Evolutionary conservation across 1,140 invertebrate genomes (phyloP), one percentile per base, ranked within the genome.

Genomic region (Doryteuthis pealeii): DNA sequence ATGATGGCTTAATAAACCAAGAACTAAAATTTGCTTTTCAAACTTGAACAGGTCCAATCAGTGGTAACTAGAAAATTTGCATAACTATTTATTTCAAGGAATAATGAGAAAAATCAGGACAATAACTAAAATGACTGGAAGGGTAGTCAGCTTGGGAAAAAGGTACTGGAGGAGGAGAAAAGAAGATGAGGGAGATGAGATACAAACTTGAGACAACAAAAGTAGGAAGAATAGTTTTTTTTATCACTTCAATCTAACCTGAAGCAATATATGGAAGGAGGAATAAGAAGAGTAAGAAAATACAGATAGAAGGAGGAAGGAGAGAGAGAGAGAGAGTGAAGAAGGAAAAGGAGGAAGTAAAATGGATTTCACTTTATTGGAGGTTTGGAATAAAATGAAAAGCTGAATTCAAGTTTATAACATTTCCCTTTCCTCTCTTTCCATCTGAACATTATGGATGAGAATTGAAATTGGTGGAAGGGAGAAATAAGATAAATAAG

Each of bases 331-430:
- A 70, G 69, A 1, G 26, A 33, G 62, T 33, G 33, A 54, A 74
- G 33, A 65, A 74, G 43, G 72, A 68, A 54, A 45, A 54, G 62
- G 72, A 45, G 35, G 66, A 66, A 69, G 31, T 43, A 62, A 74
- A 62, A 74, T 33, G 58, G 35, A 40, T 40, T 5, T 5, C 35
- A 40, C 35, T 40, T 40, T 40, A 40, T 40, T 40, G 4, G 10
- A 40, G 35, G 35, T 40, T 40, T 40, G 35, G 10, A 40, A 10
- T 5, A 40, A 40, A 40, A 40, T 40, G 35, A 40, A 40, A 40
- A 40, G 35, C 35, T 40, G 35, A 10, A 40, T 40, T 40, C 35
- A 40, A 40, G 4, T 40, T 40, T 40, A 40, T 40, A 5, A 5
- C 35, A 3, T 10, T 40, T 40, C 10, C 35, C 35, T 40, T 40